Base-by-base conservation (phyloP, 2,113 vertebrate species). In the Pseudolaguvia tuberculata region DNA sequence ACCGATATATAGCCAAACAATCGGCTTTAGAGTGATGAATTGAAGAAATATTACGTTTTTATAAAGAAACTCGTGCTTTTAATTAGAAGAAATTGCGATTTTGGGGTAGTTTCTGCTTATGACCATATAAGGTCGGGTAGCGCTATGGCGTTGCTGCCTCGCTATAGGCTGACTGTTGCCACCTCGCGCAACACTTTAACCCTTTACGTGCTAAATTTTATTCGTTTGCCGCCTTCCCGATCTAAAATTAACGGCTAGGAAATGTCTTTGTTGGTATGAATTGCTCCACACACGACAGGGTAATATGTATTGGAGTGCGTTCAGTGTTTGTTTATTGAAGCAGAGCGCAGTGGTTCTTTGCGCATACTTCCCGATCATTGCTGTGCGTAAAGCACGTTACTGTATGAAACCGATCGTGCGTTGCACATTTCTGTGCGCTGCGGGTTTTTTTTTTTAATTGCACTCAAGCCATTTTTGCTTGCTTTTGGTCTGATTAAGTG, bases 41-140 rank as follows among this genome's bases (percentile, higher is more conserved):
- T 45, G 13, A 20, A 4, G 29, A 18, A 18, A 50, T 35, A 63
- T 48, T 4, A 9, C 5, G 69, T 13, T 3, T 55, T 10, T 29
- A 18, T 8, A 42, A 53, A 55, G 11, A 67, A 59, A 55, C 18
- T 31, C 39, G 20, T 4, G 35, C 12, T 39, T 76, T 39, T 75
- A 78, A 67, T 63, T 45, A 47, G 69, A 53, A 65, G 15, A 82
- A 79, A 78, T 10, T 11, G 83, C 35, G 50, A 65, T 72, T 87
- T 87, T 86, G 83, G 45, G 69, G 50, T 53, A 48, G 77, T 81
- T 89, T 87, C 78, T 72, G 61, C 85, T 82, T 83, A 88, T 92
- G 86, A 75, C 91, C 91, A 86, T 91, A 91, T 92, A 92, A 86
- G 91, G 91, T 86, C 85, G 82, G 86, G 88, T 86, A 87, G 88